Percentiles rank a stretch among this genome's conserved stretches.
These are phyloP conservation scores for Philereme vetulata DNA, from an alignment of 2,888 invertebrate species.

Conservation along the genomic window DNA sequence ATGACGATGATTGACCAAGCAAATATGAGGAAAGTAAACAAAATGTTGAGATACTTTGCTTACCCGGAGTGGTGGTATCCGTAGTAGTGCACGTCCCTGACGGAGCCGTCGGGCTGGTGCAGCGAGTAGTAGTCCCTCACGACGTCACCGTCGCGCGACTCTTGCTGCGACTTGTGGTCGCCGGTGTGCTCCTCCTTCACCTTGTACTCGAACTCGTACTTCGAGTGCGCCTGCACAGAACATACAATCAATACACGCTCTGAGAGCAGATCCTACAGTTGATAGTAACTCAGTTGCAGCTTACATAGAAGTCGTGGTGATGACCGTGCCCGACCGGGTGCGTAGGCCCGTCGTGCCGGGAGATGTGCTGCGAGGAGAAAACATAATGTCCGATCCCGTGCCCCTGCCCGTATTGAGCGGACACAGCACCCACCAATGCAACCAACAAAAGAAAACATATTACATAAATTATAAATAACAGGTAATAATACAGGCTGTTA, in stretches of 20 bases:
- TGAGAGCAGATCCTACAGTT: background rate
- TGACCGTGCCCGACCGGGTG: slow-evolving; percentile 38
- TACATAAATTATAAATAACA: no score
- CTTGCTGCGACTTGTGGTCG: slow-evolving; percentile 75
- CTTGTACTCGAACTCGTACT: slow-evolving; percentile 59
- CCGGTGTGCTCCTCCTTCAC: slow-evolving; percentile 75
- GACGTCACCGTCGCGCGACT: slow-evolving; percentile 66
- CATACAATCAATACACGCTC: slow-evolving; percentile 7
- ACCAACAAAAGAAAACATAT: no score
- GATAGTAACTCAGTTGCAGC: slow-evolving; percentile 3
- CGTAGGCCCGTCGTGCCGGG: slow-evolving; percentile 47
- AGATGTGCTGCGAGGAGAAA: slow-evolving; percentile 50
- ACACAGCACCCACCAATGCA: slow-evolving; percentile 32
- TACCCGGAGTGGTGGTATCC: slow-evolving; percentile 77
- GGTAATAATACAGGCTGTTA: no score
- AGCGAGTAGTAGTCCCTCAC: slow-evolving; percentile 62
- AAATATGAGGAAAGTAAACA: no score
- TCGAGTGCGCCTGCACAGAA: slow-evolving; percentile 55
- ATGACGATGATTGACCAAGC: no score
- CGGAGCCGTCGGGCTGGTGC: slow-evolving; percentile 70
- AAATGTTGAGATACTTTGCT: slow-evolving; percentile 6
- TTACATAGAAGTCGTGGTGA: slow-evolving; percentile 41
- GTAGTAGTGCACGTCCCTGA: slow-evolving; percentile 68
- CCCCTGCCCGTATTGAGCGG: slow-evolving; percentile 49
- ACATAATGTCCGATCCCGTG: slow-evolving; percentile 51